These are phyloP conservation scores for Bruchidius siliquastri DNA, from an alignment of 2,888 invertebrate species.

Conservation along the genomic window DNA sequence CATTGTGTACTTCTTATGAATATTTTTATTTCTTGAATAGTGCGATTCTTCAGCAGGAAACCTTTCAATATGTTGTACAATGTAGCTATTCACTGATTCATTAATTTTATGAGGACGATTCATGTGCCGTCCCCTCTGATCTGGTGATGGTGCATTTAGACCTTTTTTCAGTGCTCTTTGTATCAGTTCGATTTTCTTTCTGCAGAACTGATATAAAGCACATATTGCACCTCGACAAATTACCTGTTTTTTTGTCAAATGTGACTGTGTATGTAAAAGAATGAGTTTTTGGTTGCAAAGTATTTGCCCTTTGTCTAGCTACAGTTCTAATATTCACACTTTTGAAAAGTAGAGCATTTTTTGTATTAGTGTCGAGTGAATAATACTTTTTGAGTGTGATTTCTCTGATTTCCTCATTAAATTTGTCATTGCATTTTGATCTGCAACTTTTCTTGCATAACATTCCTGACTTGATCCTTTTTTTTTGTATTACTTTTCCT, in stretches of 20 bases:
- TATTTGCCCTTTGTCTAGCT: background rate
- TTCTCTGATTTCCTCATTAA: background rate
- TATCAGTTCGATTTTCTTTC: background rate
- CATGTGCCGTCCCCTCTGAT: background rate
- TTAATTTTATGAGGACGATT: background rate
- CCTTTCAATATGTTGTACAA: slow-evolving; percentile 6
- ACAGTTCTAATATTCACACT: background rate
- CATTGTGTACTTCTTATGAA: slow-evolving; percentile 17
- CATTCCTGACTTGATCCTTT: background rate
- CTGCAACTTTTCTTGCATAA: background rate
- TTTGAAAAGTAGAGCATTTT: background rate
- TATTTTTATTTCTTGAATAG: slow-evolving; percentile 15
- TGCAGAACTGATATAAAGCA: background rate
- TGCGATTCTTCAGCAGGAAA: slow-evolving; percentile 14
- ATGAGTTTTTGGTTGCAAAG: background rate
- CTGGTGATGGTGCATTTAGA: background rate
- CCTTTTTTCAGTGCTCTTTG: background rate
- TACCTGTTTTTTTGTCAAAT: background rate
- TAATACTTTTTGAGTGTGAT: background rate
- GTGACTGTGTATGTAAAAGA: background rate
- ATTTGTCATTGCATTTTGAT: background rate
- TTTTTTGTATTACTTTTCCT: background rate
- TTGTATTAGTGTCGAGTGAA: background rate
- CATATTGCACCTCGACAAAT: background rate
- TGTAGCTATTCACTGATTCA: background rate